These are phyloP conservation scores for Hybos culiciformis DNA, from an alignment of 2,888 invertebrate species.

Conservation along the genomic window DNA sequence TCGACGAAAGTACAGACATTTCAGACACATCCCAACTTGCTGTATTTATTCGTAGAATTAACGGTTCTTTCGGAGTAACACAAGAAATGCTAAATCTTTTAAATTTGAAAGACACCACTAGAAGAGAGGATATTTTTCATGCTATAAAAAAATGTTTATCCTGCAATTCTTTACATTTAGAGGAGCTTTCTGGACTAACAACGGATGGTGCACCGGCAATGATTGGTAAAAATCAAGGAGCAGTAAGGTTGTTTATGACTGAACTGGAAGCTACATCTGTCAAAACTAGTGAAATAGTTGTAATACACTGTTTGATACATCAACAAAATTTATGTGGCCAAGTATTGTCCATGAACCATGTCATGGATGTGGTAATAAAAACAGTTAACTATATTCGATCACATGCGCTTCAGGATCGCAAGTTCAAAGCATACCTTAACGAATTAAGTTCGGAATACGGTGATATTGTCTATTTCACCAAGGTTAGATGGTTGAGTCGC, in stretches of 20 bases:
- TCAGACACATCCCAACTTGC: slow-evolving; percentile 8
- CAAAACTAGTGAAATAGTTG: slow-evolving; percentile 2
- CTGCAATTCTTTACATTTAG: slow-evolving; percentile 4
- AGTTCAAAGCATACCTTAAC: slow-evolving; percentile 1
- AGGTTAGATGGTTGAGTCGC: slow-evolving; percentile 8
- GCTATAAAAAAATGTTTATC: slow-evolving; percentile 8
- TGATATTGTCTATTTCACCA: slow-evolving; percentile 4
- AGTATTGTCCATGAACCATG: background rate
- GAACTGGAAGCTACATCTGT: slow-evolving; percentile 1
- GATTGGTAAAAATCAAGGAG: slow-evolving; percentile 8
- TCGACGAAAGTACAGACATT: slow-evolving; percentile 10
- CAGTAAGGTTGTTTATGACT: slow-evolving; percentile 7
- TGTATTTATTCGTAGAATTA: slow-evolving; percentile 5
- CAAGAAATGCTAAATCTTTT: slow-evolving; percentile 10
- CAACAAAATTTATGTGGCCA: slow-evolving; percentile 9
- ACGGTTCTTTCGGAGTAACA: slow-evolving; percentile 9
- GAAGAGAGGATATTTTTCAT: slow-evolving; percentile 8
- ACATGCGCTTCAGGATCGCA: background rate
- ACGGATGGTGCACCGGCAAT: slow-evolving; percentile 4
- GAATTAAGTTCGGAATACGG: slow-evolving; percentile 6
- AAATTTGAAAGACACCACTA: slow-evolving; percentile 10
- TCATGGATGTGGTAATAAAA: slow-evolving; percentile 3
- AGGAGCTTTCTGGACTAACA: slow-evolving; percentile 6
- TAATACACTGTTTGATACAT: slow-evolving; percentile 8
- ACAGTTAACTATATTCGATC: background rate